Evolutionary conservation across 2,888 invertebrate species (phyloP), one percentile per base, ranked within the genome.

Genomic region (Sycophila texana): DNA sequence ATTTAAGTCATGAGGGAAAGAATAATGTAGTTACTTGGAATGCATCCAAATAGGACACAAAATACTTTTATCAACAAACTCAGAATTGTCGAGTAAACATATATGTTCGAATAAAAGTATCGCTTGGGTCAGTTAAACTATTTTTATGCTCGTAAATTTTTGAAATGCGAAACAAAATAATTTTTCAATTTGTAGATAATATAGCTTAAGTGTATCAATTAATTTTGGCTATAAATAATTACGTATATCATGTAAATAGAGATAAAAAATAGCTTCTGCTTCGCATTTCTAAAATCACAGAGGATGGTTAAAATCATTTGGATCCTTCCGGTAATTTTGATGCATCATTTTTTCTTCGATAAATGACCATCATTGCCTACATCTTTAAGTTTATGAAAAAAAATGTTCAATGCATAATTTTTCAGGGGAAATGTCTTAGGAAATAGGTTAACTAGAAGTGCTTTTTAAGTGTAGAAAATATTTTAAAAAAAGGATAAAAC

Each of bases 101-200:
- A 7, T 39, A 39, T 10, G 39, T 18, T 5, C 7, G 12, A 63
- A 20, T 7, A 30, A 39, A 26, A 39, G 61, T 39, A n/a, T 61
- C 30, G 58, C 66, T 51, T 58, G 20, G 20, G 53, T 60, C 47
- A 53, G 22, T 30, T 14, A 22, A 58, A 57, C 22, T 66, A 67
- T 55, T 49, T 61, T 49, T 61, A 53, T 61, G 47, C 4, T 39
- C n/a, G 47, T 57, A 65, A 63, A 78, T 76, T 75, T 79, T 67
- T 76, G 75, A 79, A 79, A 72, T 66, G 75, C 22, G 72, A 79
- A 79, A 79, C 79, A 71, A 79, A 79, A 67, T 67, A 57, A 55
- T 18, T 65, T 74, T 79, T 73, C 16, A 57, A 22, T 67, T 77
- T 39, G 20, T 60, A 58, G 14, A 18, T 61, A 18, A 18, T 55